Conservation (phyloP, 2,113 vertebrate species). For the Semnornis frantzii region DNA sequence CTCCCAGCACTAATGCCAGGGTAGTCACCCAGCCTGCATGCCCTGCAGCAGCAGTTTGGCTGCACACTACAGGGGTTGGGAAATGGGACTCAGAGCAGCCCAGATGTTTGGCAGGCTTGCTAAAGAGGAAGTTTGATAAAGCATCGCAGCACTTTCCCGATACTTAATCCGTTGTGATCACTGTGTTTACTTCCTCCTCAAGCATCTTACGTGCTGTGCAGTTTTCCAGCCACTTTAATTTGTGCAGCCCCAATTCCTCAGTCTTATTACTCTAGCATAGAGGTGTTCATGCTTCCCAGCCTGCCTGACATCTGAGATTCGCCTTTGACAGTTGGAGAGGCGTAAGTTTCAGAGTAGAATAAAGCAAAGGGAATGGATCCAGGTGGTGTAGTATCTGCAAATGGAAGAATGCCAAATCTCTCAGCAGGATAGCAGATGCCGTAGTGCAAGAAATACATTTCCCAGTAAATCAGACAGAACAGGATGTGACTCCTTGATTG, state of each 20-base stretch:
- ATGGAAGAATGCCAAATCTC: background rate
- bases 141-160: background rate
- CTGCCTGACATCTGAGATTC: background rate
- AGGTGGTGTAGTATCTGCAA: background rate
- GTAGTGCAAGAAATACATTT: background rate
- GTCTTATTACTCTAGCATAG: background rate
- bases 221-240: background rate
- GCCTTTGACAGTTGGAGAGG: background rate
- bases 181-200: background rate
- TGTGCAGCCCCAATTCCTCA: background rate
- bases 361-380: background rate
- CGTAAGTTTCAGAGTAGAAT: background rate
- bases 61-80: background rate
- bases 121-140: background rate
- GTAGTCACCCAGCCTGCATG: background rate
- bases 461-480: background rate
- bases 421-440: background rate
- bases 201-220: fast-evolving
- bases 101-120: background rate
- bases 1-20: background rate
- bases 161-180: background rate
- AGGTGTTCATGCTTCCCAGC: background rate
- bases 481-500: background rate
- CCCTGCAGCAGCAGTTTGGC: background rate
- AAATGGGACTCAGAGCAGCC: background rate